Conservation (phyloP, 2,113 vertebrate species). For the Aphyosemion australe region DNA sequence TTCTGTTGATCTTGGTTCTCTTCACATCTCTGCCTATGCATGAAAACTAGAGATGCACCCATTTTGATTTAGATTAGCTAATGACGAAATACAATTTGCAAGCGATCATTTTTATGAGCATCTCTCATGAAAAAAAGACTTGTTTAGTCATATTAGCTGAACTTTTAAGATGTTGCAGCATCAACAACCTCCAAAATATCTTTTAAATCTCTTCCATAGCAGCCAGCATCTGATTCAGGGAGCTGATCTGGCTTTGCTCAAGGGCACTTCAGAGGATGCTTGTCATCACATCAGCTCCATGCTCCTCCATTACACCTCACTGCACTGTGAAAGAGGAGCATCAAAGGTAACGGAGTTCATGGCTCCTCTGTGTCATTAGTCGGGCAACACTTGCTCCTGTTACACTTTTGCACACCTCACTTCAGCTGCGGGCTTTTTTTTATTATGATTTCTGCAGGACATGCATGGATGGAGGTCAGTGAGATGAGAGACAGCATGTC, state of each 20-base stretch:
- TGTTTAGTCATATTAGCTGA: no score
- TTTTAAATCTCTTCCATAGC: no score
- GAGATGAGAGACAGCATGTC: constrained; percentile 24
- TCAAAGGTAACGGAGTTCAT: constrained; percentile 17
- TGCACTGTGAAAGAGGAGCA: constrained; percentile 17
- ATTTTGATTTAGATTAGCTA: no score
- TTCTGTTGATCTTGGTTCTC: no score
- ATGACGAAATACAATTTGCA: no score
- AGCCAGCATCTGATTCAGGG: background rate
- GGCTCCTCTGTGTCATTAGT: constrained; percentile 26
- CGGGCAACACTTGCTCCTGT: constrained; percentile 48
- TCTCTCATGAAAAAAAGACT: no score
- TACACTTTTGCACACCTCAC: constrained; percentile 41
- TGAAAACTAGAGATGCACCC: no score
- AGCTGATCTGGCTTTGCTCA: background rate
- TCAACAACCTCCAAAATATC: no score
- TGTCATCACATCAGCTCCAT: background rate
- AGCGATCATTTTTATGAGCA: no score
- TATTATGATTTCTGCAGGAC: background rate
- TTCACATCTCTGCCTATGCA: no score
- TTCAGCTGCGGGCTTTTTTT: constrained; percentile 7
- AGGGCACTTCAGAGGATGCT: constrained; percentile 6
- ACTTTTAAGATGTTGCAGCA: no score
- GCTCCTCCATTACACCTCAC: background rate
- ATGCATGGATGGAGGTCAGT: constrained; percentile 30